Evolutionary conservation across 2,113 vertebrate species (phyloP).

Genomic region (Turnix velox): DNA sequence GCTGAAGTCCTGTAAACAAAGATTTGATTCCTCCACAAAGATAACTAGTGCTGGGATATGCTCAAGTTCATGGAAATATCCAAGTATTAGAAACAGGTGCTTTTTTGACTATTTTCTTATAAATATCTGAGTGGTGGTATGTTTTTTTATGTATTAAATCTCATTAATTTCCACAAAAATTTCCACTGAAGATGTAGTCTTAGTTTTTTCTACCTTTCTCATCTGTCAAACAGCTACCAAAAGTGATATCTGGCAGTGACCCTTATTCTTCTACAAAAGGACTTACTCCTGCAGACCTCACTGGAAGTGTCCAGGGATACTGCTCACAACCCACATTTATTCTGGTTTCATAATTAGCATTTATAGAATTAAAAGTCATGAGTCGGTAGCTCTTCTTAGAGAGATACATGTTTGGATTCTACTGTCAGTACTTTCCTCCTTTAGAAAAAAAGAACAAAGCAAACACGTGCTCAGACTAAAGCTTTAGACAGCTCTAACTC

Average conservation of each 20-base stretch:
- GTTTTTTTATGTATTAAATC: not conserved
- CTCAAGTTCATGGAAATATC: not conserved
- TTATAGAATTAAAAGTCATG: not conserved
- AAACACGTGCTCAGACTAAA: not conserved
- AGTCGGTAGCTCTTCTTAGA: not conserved
- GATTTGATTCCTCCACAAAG: not conserved
- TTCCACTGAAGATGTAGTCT: not conserved
- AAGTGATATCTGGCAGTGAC: not conserved
- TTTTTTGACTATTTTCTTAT: not conserved
- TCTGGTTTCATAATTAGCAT: not conserved
- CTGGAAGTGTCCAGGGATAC: not conserved
- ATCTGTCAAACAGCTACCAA: not conserved
- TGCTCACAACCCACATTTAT: not conserved
- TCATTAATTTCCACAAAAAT: not conserved
- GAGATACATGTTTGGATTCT: not conserved
- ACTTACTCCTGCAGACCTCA: not conserved
- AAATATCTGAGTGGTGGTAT: not conserved
- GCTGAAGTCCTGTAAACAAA: not conserved
- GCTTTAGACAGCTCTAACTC: not conserved
- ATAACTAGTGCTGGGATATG: not conserved
- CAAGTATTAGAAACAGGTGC: not conserved
- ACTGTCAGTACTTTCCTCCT: not conserved
- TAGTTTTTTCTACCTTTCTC: not conserved
- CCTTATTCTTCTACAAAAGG: not conserved
- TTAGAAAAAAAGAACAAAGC: not conserved